These are phyloP conservation scores for Sebastolobus alascanus DNA, from an alignment of 2,797 vertebrate species.

Conservation along the genomic window DNA sequence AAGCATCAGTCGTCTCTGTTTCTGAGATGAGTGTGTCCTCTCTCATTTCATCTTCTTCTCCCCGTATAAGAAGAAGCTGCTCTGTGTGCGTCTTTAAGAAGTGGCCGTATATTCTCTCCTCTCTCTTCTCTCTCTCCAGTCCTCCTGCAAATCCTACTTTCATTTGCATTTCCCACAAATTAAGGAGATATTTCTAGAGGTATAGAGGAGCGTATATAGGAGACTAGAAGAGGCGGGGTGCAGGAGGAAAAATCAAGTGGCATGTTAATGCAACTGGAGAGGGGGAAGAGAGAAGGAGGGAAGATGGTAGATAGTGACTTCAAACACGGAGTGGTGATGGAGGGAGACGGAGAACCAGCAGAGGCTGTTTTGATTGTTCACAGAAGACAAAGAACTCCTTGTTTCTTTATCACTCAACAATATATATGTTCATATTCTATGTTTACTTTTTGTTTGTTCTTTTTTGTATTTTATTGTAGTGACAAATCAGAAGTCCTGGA, in stretches of 20 bases:
- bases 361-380: not conserved
- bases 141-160: constrained; percentile 35
- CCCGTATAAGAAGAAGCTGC: not conserved
- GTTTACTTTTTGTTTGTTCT: not conserved
- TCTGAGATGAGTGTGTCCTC: constrained; percentile 18
- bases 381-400: not conserved
- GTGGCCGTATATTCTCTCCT: not conserved
- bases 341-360: not conserved
- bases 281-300: not conserved
- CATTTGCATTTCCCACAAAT: constrained; percentile 53
- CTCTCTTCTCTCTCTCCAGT: not conserved
- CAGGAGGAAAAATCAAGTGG: constrained; percentile 26
- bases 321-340: not conserved
- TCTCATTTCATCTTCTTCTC: not conserved
- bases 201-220: not conserved
- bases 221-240: constrained; percentile 6
- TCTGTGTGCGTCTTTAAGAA: not conserved
- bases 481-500: no score
- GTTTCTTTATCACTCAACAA: not conserved
- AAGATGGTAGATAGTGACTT: not conserved
- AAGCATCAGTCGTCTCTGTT: not conserved
- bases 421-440: not conserved
- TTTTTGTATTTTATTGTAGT: not conserved
- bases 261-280: constrained; percentile 9
- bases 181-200: constrained; percentile 29